phyloP scores from a whole-genome alignment of 2,888 invertebrate species.

The Octodonta nipae region DNA sequence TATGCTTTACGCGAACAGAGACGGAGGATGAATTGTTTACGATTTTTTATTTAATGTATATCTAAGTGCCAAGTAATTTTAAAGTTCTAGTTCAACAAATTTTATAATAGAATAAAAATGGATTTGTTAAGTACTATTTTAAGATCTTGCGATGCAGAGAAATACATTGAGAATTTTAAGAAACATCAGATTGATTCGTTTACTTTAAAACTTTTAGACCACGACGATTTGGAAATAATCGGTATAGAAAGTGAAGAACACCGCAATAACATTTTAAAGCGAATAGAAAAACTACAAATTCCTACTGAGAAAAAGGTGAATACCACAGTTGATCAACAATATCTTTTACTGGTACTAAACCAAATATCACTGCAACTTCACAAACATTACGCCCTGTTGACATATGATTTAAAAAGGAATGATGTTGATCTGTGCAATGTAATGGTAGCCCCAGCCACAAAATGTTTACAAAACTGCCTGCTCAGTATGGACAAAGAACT shows the following conservation, averaged over 20 bases:
- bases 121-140: conserved; percentile 24
- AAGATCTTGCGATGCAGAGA: conserved; percentile 21
- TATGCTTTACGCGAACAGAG: no score
- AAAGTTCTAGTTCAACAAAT: no score
- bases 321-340: conserved; percentile 10
- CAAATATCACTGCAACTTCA: conserved; percentile 16
- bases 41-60: no score
- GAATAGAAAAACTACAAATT: conserved; percentile 19
- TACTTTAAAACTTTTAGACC: conserved; percentile 21
- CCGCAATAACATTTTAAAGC: conserved; percentile 13
- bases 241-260: conserved; percentile 19
- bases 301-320: conserved; percentile 21
- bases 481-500: neutral
- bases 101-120: conserved; percentile 10
- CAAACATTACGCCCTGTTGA: conserved; percentile 16
- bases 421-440: conserved; percentile 16
- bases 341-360: conserved; percentile 11
- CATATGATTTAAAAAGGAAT: conserved; percentile 13
- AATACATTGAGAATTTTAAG: conserved; percentile 21
- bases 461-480: conserved; percentile 8
- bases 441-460: conserved; percentile 11
- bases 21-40: no score
- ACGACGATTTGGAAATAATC: conserved; percentile 20
- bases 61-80: no score
- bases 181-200: conserved; percentile 18